Conservation (phyloP, 2,113 vertebrate species). For the Murina feae region DNA sequence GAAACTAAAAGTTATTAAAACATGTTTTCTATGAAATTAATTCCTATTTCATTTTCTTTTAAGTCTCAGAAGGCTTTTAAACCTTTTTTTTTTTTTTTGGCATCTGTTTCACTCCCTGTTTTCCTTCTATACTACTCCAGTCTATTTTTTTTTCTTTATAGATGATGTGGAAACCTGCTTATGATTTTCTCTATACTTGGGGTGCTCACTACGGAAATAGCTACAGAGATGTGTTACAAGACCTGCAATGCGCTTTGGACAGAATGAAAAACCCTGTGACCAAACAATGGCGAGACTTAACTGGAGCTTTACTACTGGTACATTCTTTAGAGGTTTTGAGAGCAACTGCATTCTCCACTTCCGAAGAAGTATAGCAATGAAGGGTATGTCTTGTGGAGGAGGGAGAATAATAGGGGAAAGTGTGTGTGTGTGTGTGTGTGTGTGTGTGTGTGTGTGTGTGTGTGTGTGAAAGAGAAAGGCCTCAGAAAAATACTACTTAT, state of each 20-base stretch:
- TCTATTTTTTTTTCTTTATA: slow-evolving; percentile 67
- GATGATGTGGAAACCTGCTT: slow-evolving; percentile 99
- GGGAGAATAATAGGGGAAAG: not conserved
- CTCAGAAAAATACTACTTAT: not conserved
- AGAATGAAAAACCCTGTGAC: slow-evolving; percentile 97
- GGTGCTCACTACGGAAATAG: slow-evolving; percentile 88
- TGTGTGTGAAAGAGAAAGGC: not conserved
- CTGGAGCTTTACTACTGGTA: slow-evolving; percentile 90
- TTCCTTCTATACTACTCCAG: not conserved
- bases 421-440: not conserved
- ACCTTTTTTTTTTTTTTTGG: not conserved
- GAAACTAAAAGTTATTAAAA: not conserved
- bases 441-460: not conserved
- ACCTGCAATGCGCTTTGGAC: slow-evolving; percentile 92
- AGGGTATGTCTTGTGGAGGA: not conserved
- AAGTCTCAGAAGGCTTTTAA: not conserved
- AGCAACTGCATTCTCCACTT: slow-evolving; percentile 83
- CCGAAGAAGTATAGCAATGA: slow-evolving; percentile 61
- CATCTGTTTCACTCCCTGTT: not conserved
- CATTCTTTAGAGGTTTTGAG: slow-evolving; percentile 91
- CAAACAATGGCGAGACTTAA: slow-evolving; percentile 93
- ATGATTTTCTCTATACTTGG: slow-evolving; percentile 96
- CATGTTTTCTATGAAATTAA: not conserved
- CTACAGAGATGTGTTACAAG: slow-evolving; percentile 93
- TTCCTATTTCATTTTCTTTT: not conserved